Base-by-base conservation (phyloP, 2,888 invertebrate species). In the Fragum fragum region DNA sequence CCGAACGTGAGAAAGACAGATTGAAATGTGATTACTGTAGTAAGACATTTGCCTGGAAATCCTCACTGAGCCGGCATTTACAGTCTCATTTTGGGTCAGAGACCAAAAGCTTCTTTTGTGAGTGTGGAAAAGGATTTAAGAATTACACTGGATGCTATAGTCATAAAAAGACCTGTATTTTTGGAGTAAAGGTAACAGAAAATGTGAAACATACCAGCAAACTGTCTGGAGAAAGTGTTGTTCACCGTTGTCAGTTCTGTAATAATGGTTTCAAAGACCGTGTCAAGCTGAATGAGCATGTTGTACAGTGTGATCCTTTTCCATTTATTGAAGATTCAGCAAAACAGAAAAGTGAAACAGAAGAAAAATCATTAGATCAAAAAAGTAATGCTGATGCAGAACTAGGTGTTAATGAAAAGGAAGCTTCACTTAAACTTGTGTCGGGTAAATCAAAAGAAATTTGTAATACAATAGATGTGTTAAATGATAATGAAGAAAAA, bases 171-270 rank as follows among this genome's bases (percentile, higher is more conserved):
- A 21, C 9, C 5, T 78, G 69, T 61, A 21, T 18, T 0, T 1
- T 23, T 9, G 42, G 42, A 29, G 6, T 9, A 21, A n/a, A 69
- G 21, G 47, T 42, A 26, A 3, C 36, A 7, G 47, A 7, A 0
- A 7, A 9, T n/a, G n/a, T 21, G 28, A 57, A 47, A 18, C 0
- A 0, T 21, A 47, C 32, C 14, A 28, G 42, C 52, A 14, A 7
- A 32, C 1, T 23, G 11, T 28, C 57, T 14, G 47, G 28, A 23
- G n/a, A n/a, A n/a, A n/a, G 21, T 14, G 9, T 39, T 28, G 26
- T 28, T 9, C 72, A 80, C 55, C 69, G 68, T 16, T 81, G 81
- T 70, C 81, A 81, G 70, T 32, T 81, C 18, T 81, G 81, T 76
- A 68, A 70, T 21, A 18, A 29, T n/a, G 69, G 52, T n/a, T 81